Conservation (phyloP, 2,113 vertebrate species). For the Anolis carolinensis region DNA sequence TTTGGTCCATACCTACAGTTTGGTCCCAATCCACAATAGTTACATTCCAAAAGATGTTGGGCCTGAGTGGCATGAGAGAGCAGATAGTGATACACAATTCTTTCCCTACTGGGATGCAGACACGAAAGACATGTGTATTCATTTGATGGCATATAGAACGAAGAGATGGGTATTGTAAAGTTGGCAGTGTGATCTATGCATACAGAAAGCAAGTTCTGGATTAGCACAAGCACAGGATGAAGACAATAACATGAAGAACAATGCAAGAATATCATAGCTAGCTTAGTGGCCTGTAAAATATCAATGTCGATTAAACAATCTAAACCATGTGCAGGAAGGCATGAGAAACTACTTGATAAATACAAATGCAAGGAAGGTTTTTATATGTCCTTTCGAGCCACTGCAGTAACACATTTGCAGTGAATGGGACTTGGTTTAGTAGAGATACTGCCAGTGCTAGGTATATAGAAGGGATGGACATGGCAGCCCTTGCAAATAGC, state of each 20-base stretch:
- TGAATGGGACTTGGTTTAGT: background rate
- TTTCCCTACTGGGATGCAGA: background rate
- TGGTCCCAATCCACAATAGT: conserved; percentile 27
- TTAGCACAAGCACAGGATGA: conserved; percentile 2
- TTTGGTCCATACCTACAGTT: background rate
- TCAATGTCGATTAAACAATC: conserved; percentile 42
- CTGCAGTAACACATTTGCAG: background rate
- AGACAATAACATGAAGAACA: conserved; percentile 26
- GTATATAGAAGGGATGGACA: background rate
- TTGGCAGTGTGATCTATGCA: background rate
- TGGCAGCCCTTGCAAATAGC: background rate
- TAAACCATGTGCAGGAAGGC: conserved; percentile 64
- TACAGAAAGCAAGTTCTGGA: background rate
- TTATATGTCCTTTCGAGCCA: conserved; percentile 27
- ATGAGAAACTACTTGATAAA: conserved; percentile 54
- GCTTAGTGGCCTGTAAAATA: background rate
- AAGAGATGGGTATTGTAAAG: background rate
- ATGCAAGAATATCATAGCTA: conserved; percentile 29
- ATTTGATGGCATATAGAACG: background rate
- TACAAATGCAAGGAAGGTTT: conserved; percentile 28
- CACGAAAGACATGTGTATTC: background rate
- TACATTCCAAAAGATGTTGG: background rate
- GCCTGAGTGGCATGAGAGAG: background rate
- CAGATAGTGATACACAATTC: background rate
- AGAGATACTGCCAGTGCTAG: background rate